Evolutionary conservation across 2,888 invertebrate genomes (phyloP).

Genomic region (Microctonus brassicae): DNA sequence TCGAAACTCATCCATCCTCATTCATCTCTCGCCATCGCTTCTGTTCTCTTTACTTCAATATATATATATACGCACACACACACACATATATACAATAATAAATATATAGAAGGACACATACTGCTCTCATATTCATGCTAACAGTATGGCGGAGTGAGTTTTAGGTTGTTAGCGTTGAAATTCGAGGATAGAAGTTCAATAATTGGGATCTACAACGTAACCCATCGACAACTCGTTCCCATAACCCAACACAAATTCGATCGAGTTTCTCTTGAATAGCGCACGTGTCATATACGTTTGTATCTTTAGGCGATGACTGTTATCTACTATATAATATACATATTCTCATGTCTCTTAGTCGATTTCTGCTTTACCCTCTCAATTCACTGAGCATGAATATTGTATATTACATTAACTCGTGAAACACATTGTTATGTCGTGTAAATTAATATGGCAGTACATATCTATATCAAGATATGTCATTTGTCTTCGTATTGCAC

Average conservation of each 20-base stretch:
- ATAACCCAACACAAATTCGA: constrained; percentile 3
- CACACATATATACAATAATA: background rate
- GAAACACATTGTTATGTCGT: background rate
- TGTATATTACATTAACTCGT: constrained; percentile 2
- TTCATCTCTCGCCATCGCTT: background rate
- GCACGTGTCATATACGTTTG: constrained; percentile 2
- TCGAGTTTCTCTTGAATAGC: constrained; percentile 31
- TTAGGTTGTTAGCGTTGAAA: constrained; percentile 40
- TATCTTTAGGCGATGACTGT: background rate
- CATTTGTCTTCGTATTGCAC: background rate
- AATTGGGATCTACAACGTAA: constrained; percentile 38
- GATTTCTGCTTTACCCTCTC: background rate
- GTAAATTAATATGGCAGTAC: background rate
- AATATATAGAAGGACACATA: background rate
- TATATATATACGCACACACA: no score
- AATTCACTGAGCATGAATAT: background rate
- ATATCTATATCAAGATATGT: background rate
- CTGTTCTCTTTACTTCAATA: no score
- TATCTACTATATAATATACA: background rate
- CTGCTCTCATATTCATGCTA: background rate
- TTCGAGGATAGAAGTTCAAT: constrained; percentile 42
- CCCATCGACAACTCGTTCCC: constrained; percentile 14
- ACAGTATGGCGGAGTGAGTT: background rate
- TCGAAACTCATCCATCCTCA: background rate
- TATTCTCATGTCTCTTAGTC: background rate